Base-by-base conservation (phyloP, 1,140 invertebrate species). In the Aphelenchoides besseyi region DNA sequence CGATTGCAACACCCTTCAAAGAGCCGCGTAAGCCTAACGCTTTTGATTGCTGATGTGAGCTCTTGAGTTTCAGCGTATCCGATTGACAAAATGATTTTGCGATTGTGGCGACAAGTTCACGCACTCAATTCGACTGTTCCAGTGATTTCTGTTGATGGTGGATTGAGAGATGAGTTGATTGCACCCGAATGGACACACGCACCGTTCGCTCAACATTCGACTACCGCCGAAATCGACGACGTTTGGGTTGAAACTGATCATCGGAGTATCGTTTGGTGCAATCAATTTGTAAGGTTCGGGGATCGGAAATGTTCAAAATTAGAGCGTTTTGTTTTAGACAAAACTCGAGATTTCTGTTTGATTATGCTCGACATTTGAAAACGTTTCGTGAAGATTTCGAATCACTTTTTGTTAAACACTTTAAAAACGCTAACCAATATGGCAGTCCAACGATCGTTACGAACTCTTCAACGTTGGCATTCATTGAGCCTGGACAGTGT, bases 261-360 rank as follows among this genome's bases (percentile, higher is more conserved):
- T 74, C 63, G 66, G 35, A 82, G 79, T 41, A 82, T 80, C 59
- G 69, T 80, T 35, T 80, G 79, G 75, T 80, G 79, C 62, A 80
- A 80, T 69, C 76, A 80, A 37, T 61, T 80, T 32, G 71, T 82
- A n/a, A 35, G 78, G 78, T 79, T 32, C 26, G 64, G 28, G n/a
- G n/a, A n/a, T n/a, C 16, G 0, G 26, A 74, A 23, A 26, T 16
- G 9, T 37, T 63, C 9, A 1, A 3, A 48, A 16, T 16, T 2
- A 37, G 2, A 37, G 35, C n/a, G 37, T 62, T 55, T 18, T 30
- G 29, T 57, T 69, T 36, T n/a, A 77, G 75, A 5, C 76, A 79
- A n/a, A 77, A 54, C 3, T 70, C 75, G 5, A 66, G 76, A n/a
- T 68, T 77, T 53, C 52, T 77, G 3, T 77, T 77, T 52, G 73